phyloP scores from a whole-genome alignment of 2,888 invertebrate genomes.

The Polylopha cassiicola region DNA sequence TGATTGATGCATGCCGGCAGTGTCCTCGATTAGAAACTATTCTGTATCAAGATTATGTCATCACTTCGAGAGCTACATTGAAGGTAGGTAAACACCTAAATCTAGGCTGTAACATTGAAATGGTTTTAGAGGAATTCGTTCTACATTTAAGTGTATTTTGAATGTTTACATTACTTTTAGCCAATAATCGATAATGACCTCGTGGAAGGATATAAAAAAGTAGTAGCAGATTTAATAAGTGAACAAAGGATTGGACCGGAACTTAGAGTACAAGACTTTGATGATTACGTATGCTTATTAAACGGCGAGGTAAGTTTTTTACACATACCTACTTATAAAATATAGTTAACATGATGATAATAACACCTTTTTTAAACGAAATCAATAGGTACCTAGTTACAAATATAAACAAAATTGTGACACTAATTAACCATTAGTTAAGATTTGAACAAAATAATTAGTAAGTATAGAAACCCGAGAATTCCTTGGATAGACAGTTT shows the following conservation, averaged over 20 bases:
- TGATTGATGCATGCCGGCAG: constrained; percentile 83
- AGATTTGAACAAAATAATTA: no score
- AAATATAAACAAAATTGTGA: no score
- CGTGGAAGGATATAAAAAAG: constrained; percentile 78
- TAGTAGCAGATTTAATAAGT: constrained; percentile 80
- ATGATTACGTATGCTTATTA: constrained; percentile 85
- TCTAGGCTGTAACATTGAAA: neutral
- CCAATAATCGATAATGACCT: constrained; percentile 86
- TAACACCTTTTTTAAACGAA: constrained; percentile 11
- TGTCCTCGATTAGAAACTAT: constrained; percentile 89
- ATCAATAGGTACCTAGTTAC: no score
- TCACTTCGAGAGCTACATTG: constrained; percentile 35
- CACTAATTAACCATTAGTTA: no score
- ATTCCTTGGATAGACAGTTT: no score
- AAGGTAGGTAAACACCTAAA: constrained; percentile 38
- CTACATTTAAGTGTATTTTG: neutral
- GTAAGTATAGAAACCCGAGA: no score
- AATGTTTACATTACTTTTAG: constrained; percentile 50
- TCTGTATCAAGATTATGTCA: constrained; percentile 81
- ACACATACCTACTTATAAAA: neutral
- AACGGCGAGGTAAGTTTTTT: constrained; percentile 78
- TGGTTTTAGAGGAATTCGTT: neutral
- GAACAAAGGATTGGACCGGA: constrained; percentile 86
- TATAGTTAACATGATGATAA: constrained; percentile 13
- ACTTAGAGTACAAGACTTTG: constrained; percentile 85